Evolutionary conservation across 1,140 invertebrate species (phyloP), one percentile per base, ranked within the genome.

Genomic region (Heliothis subflexa): DNA sequence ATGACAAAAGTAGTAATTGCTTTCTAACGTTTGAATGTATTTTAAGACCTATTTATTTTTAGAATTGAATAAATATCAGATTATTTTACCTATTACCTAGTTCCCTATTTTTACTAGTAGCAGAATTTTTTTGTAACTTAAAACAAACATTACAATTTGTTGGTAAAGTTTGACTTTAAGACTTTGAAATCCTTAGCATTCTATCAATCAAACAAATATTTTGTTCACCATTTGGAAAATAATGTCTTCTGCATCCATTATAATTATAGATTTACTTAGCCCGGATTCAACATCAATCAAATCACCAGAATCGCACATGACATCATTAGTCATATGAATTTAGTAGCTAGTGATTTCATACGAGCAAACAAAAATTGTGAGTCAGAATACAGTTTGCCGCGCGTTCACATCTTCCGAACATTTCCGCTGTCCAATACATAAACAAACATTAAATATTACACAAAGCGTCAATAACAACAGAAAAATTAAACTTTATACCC

Each of bases 371-470:
- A 82, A 82, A 87, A 81, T 40, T 68, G 71, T 89, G 87, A 89
- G 80, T 89, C 89, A 89, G 73, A 75, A 18, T 25, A n/a, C 45
- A 28, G 72, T 11, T 12, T 5, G 18, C 16, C 45, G 64, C 64
- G 18, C 62, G 33, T 10, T 14, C 59, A 13, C 28, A 13, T 13
- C 62, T 13, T 18, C 72, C 77, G 78, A 85, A 84, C 81, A 82
- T 85, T 87, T 85, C 87, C 84, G 83, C 79, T 85, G 59, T 14
- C 14, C 73, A 52, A 75, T 64, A 75, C 50, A 91, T 90, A 92
- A 92, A 91, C 85, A 91, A 88, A 90, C 85, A 89, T 88, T 87
- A 87, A 92, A 89, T 90, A 90, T 90, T 91, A 89, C 84, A 81
- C 83, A 91, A 90, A 89, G 82, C 88, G 82, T 84, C 87, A 85